phyloP scores from a whole-genome alignment of 2,888 invertebrate species.

The Dryobota labecula region DNA sequence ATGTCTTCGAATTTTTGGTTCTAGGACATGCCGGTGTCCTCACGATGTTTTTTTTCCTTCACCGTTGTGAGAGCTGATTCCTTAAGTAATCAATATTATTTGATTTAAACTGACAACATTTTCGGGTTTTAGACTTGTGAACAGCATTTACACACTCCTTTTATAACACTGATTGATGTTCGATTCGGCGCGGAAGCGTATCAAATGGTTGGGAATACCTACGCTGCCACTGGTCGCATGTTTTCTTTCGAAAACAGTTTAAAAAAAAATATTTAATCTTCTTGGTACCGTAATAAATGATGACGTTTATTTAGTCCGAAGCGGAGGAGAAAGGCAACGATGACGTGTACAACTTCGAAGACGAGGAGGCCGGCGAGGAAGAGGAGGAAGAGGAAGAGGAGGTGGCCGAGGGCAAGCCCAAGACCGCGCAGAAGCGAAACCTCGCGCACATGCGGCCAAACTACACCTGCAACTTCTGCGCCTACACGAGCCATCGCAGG shows the following conservation, averaged over 20 bases:
- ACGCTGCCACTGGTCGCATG: no score
- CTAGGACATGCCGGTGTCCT: no score
- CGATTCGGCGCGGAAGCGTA: not conserved
- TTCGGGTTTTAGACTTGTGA: not conserved
- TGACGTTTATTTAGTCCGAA: slow-evolving; percentile 22
- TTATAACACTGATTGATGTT: not conserved
- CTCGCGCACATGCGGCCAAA: slow-evolving; percentile 89
- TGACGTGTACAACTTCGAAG: slow-evolving; percentile 94
- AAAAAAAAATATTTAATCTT: not conserved
- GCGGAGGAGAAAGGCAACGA: slow-evolving; percentile 81
- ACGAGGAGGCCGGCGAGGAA: slow-evolving; percentile 83
- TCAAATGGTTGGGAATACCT: not conserved
- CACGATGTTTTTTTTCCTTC: no score
- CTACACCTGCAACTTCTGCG: slow-evolving; percentile 96
- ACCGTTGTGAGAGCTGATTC: no score
- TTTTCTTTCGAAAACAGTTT: no score
- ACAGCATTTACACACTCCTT: not conserved
- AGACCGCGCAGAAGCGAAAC: slow-evolving; percentile 75
- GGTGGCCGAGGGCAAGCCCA: slow-evolving; percentile 77
- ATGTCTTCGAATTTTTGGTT: no score
- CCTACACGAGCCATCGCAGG: slow-evolving; percentile 97
- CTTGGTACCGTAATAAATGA: not conserved
- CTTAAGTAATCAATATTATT: no score
- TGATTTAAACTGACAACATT: not conserved
- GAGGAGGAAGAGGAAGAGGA: slow-evolving; percentile 87